Evolutionary conservation across 2,888 invertebrate species (phyloP), one percentile per base, ranked within the genome.

Genomic region (Taenaris catops): DNA sequence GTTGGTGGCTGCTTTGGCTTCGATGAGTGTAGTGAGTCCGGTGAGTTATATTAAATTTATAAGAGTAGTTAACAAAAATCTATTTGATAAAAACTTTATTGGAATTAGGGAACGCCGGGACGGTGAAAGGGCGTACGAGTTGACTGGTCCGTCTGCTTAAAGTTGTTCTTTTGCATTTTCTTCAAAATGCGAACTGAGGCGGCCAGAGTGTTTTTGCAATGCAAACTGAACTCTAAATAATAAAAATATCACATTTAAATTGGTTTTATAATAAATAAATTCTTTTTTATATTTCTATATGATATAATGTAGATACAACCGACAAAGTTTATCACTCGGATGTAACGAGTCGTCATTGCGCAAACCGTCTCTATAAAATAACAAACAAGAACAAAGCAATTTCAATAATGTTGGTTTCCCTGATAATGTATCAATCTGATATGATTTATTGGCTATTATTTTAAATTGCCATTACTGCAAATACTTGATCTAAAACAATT

Each of bases 311-410:
- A 14, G 4, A 51, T 51, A 58, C 56, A 66, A 73, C 79, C 84
- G 83, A 81, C 84, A 84, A 84, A 83, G 72, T 83, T 84, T 84
- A 84, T 84, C 83, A 65, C 55, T 83, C 84, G 83, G 83, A 86
- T 83, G 81, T 74, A 66, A 62, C 52, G 60, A 61, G 74, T 63
- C 79, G 74, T 69, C 65, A 64, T 83, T 84, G 80, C 78, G 79
- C 79, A 83, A 83, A 76, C 70, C 44, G 36, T 44, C 29, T 24
- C 23, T 28, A 36, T 36, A 33, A 34, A 23, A 23, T 25, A 25
- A 32, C 24, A 9, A 34, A 36, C 19, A 34, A 24, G 34, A 27
- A 43, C 36, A 31, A 37, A 23, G 10, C 18, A 16, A 6, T 19
- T 26, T 17, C 8, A 17, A 21, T 27, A 18, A 4, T 12, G n/a